phyloP scores from a whole-genome alignment of 2,113 vertebrate species.

The Polypterus senegalus region DNA sequence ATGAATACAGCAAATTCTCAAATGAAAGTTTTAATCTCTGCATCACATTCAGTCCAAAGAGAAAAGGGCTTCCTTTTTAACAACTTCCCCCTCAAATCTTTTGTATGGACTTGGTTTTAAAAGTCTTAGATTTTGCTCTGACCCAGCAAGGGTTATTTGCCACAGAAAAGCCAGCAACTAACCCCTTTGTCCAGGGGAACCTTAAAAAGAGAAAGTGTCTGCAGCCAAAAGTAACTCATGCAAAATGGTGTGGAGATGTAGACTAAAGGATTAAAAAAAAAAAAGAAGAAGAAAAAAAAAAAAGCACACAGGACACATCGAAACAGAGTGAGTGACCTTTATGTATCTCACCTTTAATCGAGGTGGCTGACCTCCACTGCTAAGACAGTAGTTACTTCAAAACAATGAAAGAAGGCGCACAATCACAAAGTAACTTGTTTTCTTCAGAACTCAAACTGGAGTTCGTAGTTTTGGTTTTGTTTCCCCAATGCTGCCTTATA shows the following conservation, averaged over 20 bases:
- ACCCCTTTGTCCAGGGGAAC: constrained; percentile 46
- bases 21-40: constrained; percentile 76
- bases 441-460: constrained; percentile 31
- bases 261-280: constrained; percentile 17
- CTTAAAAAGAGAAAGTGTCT: constrained; percentile 31
- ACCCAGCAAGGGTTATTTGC: constrained; percentile 53
- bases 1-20: constrained; percentile 73
- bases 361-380: neutral
- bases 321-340: constrained; percentile 3
- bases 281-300: constrained; percentile 22
- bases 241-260: constrained; percentile 24
- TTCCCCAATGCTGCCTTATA: constrained; percentile 19
- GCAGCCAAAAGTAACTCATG: constrained; percentile 38
- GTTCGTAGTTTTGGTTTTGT: constrained; percentile 12
- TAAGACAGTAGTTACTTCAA: neutral
- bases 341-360: constrained; percentile 2
- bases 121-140: constrained; percentile 63
- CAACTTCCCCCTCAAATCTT: constrained; percentile 64
- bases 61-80: constrained; percentile 75
- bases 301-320: neutral
- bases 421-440: constrained; percentile 23
- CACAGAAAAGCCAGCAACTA: constrained; percentile 52
- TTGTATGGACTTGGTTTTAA: constrained; percentile 59
- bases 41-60: constrained; percentile 59
- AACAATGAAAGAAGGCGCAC: neutral